Evolutionary conservation across 1,140 invertebrate species (phyloP), one percentile per base, ranked within the genome.

Genomic region (Lepidurus couesii): DNA sequence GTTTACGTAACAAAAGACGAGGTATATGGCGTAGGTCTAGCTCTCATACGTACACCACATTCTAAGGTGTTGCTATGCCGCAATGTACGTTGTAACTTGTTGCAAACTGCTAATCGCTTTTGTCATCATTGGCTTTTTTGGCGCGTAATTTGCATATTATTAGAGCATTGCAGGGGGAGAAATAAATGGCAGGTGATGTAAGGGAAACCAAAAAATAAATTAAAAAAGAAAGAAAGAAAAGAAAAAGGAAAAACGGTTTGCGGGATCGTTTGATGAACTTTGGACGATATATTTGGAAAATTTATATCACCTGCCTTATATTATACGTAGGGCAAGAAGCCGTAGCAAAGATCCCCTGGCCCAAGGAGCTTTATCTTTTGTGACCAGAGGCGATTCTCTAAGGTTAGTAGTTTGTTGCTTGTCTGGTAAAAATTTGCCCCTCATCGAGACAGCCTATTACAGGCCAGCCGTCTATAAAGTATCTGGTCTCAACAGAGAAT

Each of bases 31-130:
- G 16, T 16, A 1, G n/a, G 34, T 34, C 3, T 34, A 34, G 34
- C 34, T 34, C 34, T 34, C 34, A 65, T 65, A 21, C 47, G 21
- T 11, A 65, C 21, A 65, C 7, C 1, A 65, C 21, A 65, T n/a
- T 21, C 53, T 65, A n/a, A 65, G 53, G 13, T 65, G 53, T 65
- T 65, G 53, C 53, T 65, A 65, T 65, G 53, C 16, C 53, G 21
- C 6, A 65, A 16, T 21, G 0, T 0, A 4, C 4, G 53, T 21
- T 3, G 3, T 34, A 34, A 34, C 26, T 34, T 34, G 26, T 34
- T 34, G 34, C 2, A 4, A 34, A 34, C 34, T 34, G 34, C 34
- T 34, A 4, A 4, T 34, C 34, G 34, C 34, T 34, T 34, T 4
- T 34, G 34, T 34, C 34, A 34, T 34, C 34, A 34, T 4, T 2